Percentiles rank a stretch among this genome's conserved stretches.
These are phyloP conservation scores for Calyptomena viridis DNA, from an alignment of 2,113 vertebrate species.

Conservation along the genomic window DNA sequence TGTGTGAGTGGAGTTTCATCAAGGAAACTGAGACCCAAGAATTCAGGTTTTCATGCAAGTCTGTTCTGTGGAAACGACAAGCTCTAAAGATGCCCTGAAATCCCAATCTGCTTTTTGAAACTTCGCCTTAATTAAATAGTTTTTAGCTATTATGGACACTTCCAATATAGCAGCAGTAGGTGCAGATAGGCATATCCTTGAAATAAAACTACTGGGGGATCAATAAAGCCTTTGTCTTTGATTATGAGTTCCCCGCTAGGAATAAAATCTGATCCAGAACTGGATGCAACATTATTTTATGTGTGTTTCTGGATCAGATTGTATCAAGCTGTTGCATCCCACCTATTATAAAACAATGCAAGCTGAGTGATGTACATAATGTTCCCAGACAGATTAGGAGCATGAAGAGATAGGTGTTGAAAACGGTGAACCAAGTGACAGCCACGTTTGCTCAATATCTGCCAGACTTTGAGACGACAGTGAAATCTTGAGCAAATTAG, in stretches of 20 bases:
- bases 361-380: background rate
- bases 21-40: background rate
- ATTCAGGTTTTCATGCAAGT: background rate
- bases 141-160: background rate
- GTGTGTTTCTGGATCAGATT: background rate
- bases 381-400: background rate
- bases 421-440: background rate
- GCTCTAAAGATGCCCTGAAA: background rate
- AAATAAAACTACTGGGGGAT: background rate
- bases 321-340: background rate
- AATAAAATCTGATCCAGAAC: background rate
- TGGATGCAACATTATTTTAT: background rate
- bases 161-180: background rate
- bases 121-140: background rate
- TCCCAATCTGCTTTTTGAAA: background rate
- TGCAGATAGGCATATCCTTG: background rate
- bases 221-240: background rate
- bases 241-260: background rate
- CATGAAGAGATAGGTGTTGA: background rate
- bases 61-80: background rate
- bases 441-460: background rate
- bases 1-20: background rate
- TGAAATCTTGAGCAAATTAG: background rate
- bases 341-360: background rate
- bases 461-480: background rate